Evolutionary conservation across 2,888 invertebrate species (phyloP).

Genomic region (Pandemis corylana): DNA sequence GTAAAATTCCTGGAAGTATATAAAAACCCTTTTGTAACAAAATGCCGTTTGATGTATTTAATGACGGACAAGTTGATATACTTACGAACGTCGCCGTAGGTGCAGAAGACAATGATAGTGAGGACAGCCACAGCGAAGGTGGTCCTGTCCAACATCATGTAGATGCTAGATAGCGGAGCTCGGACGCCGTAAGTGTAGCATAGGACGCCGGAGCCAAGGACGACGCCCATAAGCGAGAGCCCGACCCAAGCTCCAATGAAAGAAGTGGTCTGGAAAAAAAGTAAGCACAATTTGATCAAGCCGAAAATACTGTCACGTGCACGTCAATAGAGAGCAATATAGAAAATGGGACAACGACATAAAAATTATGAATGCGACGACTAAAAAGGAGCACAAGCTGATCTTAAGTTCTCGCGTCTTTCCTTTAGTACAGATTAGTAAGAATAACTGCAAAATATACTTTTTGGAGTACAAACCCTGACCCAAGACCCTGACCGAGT

Average conservation of each 20-base stretch:
- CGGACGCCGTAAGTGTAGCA: conserved; percentile 12
- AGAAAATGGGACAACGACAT: too few species aligned
- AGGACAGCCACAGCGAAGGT: conserved; percentile 7
- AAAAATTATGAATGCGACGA: too few species aligned
- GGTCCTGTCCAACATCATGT: conserved; percentile 14
- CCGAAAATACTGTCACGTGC: too few species aligned
- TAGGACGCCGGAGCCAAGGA: conserved; percentile 5
- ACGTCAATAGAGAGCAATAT: too few species aligned
- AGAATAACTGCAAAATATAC: too few species aligned
- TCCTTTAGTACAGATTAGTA: too few species aligned
- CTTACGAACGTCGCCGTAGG: conserved; percentile 40
- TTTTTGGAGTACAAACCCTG: too few species aligned
- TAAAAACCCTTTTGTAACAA: too few species aligned
- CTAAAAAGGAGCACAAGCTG: too few species aligned
- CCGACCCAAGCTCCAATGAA: conserved; percentile 15
- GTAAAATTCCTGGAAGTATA: neutral
- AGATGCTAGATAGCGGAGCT: conserved; percentile 12
- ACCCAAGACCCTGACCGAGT: too few species aligned
- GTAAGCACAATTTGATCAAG: neutral
- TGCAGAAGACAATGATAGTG: conserved; percentile 27
- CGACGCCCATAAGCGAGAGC: conserved; percentile 18
- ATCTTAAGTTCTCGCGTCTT: too few species aligned
- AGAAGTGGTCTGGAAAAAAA: conserved; percentile 21
- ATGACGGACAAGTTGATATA: neutral
- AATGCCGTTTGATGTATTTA: neutral